Base-by-base conservation (phyloP, 2,113 vertebrate species). In the Bolborhynchus lineola region DNA sequence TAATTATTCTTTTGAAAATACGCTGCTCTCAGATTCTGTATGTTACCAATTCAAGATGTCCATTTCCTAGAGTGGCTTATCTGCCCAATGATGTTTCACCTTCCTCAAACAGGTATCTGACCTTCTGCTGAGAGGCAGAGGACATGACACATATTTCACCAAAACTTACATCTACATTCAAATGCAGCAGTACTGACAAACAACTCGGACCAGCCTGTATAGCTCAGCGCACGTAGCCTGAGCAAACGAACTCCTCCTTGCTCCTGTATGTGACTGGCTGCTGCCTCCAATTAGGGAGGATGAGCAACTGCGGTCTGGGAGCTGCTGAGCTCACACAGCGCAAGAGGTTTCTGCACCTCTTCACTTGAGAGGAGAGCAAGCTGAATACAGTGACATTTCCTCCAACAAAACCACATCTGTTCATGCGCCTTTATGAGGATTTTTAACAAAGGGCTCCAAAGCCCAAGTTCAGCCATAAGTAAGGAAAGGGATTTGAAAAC, bases 301-400 rank as follows among this genome's bases (percentile, higher is more conserved):
- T 19, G 44, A 84, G 49, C 57, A 24, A 26, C 5, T 10, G 35
- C 65, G 28, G 24, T 0, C 13, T 4, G 3, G 4, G 26, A 2
- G 1, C 29, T 2, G 0, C 33, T 1, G 16, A 2, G 8, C 57
- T 21, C 18, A 4, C 44, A 5, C 13, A 4, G n/a, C 0, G 0
- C 4, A 3, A 55, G 29, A 64, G 50, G 47, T 69, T 55, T n/a
- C 1, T 0, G 35, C n/a, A 21, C 46, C 33, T 57, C 74, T 20
- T 39, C 52, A 3, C 39, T n/a, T 9, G 10, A 41, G 68, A n/a
- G 52, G 11, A 64, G 16, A 63, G 46, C 2, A 1, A 91, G 26
- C 59, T 47, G 52, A 77, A 52, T 7, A 15, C 0, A 0, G 53
- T 18, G 49, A 63, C n/a, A 6, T 14, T 59, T 67, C 74, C 72